phyloP scores from a whole-genome alignment of 2,113 vertebrate genomes.

The Dermatemys mawii region DNA sequence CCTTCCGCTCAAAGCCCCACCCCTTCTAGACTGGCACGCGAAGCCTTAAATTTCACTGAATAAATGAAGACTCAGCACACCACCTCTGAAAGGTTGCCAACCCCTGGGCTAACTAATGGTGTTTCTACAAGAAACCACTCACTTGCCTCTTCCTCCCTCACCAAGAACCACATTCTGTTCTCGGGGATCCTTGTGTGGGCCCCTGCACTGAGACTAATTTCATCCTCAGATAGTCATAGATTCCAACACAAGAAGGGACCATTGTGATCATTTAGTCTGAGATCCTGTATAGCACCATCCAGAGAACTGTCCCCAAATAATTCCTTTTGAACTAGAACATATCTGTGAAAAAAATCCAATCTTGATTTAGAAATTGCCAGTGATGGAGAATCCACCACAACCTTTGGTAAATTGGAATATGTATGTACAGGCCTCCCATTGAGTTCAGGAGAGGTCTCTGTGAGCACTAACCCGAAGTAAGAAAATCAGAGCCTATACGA shows the following conservation, averaged over 20 bases:
- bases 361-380: background rate
- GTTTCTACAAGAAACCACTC: background rate
- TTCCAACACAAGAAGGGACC: background rate
- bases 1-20: no score
- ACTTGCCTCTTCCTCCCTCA: background rate
- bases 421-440: background rate
- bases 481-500: background rate
- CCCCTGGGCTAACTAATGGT: background rate
- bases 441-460: background rate
- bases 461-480: background rate
- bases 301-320: background rate
- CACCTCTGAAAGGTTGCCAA: no score
- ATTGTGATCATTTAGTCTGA: background rate
- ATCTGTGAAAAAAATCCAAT: background rate
- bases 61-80: no score
- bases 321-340: background rate
- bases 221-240: background rate
- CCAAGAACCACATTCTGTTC: background rate
- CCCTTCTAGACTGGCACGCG: no score
- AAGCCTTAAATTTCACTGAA: no score
- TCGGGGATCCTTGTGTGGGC: background rate
- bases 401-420: background rate
- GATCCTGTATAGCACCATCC: background rate
- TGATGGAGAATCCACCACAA: background rate
- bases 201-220: background rate